Evolutionary conservation across 2,888 invertebrate genomes (phyloP).

Genomic region (Eupithecia centaureata): DNA sequence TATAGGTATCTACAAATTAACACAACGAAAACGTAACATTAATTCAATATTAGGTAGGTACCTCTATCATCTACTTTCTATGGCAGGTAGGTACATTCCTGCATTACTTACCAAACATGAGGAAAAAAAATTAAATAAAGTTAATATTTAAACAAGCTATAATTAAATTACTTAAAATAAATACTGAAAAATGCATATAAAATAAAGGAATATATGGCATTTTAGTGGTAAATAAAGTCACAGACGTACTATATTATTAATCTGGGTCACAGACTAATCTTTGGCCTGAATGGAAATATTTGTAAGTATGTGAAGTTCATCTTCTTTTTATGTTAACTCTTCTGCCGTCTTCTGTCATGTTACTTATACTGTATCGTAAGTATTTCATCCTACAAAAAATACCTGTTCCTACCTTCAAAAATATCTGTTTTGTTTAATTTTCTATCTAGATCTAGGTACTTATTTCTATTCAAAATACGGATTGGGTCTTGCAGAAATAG

Average conservation of each 20-base stretch:
- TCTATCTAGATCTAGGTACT: conserved; percentile 13
- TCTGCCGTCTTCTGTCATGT: not conserved
- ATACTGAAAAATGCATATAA: not conserved
- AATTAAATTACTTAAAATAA: not conserved
- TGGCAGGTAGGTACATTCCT: not conserved
- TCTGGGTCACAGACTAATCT: not conserved
- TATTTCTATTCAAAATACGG: not conserved
- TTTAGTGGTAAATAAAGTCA: conserved; percentile 4
- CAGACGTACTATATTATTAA: no score
- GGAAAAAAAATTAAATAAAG: not conserved
- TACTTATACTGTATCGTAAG: not conserved
- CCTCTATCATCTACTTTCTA: not conserved
- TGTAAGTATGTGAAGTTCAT: not conserved
- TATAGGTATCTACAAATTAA: not conserved
- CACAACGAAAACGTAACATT: not conserved
- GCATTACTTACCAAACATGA: not conserved
- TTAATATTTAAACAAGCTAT: not conserved
- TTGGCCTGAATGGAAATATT: not conserved
- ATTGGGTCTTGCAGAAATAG: not conserved
- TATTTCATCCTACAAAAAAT: not conserved
- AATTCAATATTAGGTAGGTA: conserved; percentile 4
- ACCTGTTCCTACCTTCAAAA: conserved; percentile 12
- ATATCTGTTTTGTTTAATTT: conserved; percentile 13
- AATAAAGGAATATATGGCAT: not conserved
- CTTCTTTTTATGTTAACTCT: not conserved